Evolutionary conservation across 2,113 vertebrate genomes (phyloP).

Genomic region (Corythornis cristatus): DNA sequence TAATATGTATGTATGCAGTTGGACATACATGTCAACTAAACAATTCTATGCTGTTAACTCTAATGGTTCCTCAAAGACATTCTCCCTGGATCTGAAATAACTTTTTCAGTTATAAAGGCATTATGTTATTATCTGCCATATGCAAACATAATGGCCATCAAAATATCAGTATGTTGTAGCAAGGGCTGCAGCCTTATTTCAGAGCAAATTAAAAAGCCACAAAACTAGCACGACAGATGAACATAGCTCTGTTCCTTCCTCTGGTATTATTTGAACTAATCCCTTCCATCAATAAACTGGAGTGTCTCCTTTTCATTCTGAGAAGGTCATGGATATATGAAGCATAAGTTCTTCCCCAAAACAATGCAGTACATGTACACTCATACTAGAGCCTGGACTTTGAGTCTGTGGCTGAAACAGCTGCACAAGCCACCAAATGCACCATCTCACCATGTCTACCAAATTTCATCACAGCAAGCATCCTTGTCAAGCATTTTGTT

Average conservation of each 20-base stretch:
- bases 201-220: background rate
- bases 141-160: background rate
- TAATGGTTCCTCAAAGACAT: background rate
- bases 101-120: background rate
- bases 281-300: background rate
- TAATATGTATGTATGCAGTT: background rate
- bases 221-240: background rate
- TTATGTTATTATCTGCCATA: background rate
- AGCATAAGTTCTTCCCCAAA: background rate
- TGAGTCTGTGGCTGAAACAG: background rate
- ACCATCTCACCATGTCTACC: background rate
- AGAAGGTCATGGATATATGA: fast-evolving
- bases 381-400: background rate
- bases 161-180: background rate
- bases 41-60: background rate
- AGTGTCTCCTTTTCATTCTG: background rate
- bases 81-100: background rate
- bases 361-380: background rate
- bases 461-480: background rate
- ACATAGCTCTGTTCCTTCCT: background rate
- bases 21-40: background rate
- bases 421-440: background rate
- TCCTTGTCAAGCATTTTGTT: background rate
- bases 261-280: background rate
- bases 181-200: background rate